Base-by-base conservation (phyloP, 2,113 vertebrate species). In the Dipodomys stephensi region DNA sequence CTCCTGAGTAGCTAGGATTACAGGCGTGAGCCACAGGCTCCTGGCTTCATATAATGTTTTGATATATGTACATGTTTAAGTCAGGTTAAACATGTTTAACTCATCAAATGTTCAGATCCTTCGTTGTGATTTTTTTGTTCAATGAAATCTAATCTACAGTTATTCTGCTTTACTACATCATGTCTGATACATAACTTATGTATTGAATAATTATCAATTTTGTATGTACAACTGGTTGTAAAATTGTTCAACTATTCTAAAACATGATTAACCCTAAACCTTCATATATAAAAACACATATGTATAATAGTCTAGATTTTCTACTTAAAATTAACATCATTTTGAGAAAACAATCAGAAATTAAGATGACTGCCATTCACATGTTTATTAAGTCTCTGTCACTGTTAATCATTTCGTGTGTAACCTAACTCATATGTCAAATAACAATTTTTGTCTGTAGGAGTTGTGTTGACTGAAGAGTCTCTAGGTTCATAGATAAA, bases 291-390 rank as follows among this genome's bases (percentile, higher is more conserved):
- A 85, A 87, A 0, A 73, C 49, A 87, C 0, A 0, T 23, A 35
- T 71, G 7, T 64, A 3, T 23, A 53, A 81, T 78, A 27, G 39
- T 39, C 5, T 39, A 39, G 39, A 39, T 39, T 39, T 57, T 46
- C 32, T 71, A 64, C 7, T 95, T 91, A 87, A 83, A 79, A 82
- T 46, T 32, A 23, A 0, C 65, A 53, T 28, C n/a, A 90, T 69
- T 27, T 79, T 84, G 35, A 88, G 39, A 77, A 93, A 93, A 72
- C 57, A 60, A 79, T 28, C 22, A 62, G 74, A 94, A 94, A 93
- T 78, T 60, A 57, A 57, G 53, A 46, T 64, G 68, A 35, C 77
- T 89, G 83, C 67, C 94, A 92, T 83, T 89, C 65, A 32, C 9
- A 80, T 74, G 7, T 80, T 93, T 96, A 82, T 22, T 69, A 80